Percentiles rank a stretch among this genome's conserved stretches.
Evolutionary conservation across 2,113 vertebrate species (phyloP).

Genomic region (Nestor notabilis): DNA sequence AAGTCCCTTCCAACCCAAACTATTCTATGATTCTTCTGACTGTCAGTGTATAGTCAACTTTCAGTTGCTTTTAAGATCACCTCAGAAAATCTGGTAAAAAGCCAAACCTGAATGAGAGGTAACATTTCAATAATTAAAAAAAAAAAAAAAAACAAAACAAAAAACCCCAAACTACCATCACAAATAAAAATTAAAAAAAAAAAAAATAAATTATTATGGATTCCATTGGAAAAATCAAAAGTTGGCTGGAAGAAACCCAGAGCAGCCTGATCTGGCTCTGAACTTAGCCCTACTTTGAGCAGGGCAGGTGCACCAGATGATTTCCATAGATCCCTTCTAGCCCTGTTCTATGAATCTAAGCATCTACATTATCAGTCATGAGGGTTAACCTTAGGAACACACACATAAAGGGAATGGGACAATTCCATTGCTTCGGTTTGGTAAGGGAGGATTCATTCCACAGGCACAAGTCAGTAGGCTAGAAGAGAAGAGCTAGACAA

Average conservation of each 20-base stretch:
- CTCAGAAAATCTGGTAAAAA: background rate
- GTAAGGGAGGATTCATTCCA: background rate
- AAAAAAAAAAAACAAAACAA: background rate
- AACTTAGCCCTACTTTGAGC: background rate
- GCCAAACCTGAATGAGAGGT: background rate
- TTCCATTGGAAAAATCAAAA: background rate
- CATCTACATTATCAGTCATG: background rate
- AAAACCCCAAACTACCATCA: rapidly evolving
- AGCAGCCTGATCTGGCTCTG: background rate
- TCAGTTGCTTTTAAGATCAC: background rate
- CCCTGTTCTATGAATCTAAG: background rate
- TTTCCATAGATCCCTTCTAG: background rate
- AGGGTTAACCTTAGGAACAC: background rate
- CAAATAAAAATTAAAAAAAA: background rate
- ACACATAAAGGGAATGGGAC: background rate
- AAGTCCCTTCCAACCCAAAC: background rate
- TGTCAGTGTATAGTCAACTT: background rate
- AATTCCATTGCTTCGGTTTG: background rate
- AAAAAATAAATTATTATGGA: background rate
- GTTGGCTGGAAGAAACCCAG: background rate
- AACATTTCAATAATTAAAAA: background rate
- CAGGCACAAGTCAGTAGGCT: background rate
- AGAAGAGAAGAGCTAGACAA: background rate
- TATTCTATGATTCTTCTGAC: background rate
- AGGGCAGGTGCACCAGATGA: background rate